These are phyloP conservation scores for Melanogrammus aeglefinus DNA, from an alignment of 2,797 vertebrate genomes.

Conservation along the genomic window DNA sequence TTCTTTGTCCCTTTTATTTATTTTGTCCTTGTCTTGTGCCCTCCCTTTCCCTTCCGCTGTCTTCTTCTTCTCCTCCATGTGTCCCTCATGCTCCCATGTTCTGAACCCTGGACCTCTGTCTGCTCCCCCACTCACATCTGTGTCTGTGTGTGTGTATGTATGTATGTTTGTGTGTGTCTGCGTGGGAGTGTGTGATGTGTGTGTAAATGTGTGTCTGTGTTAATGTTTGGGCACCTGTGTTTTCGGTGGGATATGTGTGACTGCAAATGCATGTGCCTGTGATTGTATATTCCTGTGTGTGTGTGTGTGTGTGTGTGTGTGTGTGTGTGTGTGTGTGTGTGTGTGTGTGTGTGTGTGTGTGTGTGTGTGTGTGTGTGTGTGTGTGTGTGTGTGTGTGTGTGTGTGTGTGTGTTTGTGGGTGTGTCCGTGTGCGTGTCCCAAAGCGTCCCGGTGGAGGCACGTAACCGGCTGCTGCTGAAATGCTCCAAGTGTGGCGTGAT, in stretches of 20 bases:
- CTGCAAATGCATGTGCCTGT: not conserved
- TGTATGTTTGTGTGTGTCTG: constrained; percentile 4
- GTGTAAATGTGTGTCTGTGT: not conserved
- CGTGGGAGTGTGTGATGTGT: not conserved
- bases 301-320: constrained; percentile 19
- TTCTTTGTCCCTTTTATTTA: constrained; percentile 11
- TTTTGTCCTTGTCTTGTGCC: constrained; percentile 33
- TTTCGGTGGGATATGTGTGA: not conserved
- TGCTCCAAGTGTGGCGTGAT: constrained; percentile 98
- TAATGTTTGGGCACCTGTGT: not conserved
- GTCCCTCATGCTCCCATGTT: constrained; percentile 29
- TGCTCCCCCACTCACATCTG: constrained; percentile 26
- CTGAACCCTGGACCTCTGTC: constrained; percentile 20
- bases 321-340: constrained; percentile 21
- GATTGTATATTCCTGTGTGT: constrained; percentile 1
- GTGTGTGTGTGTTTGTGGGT: constrained; percentile 12
- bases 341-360: constrained; percentile 22
- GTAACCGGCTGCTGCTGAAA: constrained; percentile 90
- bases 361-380: constrained; percentile 30
- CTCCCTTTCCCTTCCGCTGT: constrained; percentile 33
- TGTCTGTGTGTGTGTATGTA: not conserved
- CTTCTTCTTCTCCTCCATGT: constrained; percentile 10
- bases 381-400: constrained; percentile 15
- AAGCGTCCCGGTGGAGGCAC: constrained; percentile 78
- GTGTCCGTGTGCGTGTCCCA: constrained; percentile 41